A percentile compares a stretch with the other conserved stretches of the same genome.
Conservation (phyloP, 2,888 invertebrate species). For the Hyles lineata region DNA sequence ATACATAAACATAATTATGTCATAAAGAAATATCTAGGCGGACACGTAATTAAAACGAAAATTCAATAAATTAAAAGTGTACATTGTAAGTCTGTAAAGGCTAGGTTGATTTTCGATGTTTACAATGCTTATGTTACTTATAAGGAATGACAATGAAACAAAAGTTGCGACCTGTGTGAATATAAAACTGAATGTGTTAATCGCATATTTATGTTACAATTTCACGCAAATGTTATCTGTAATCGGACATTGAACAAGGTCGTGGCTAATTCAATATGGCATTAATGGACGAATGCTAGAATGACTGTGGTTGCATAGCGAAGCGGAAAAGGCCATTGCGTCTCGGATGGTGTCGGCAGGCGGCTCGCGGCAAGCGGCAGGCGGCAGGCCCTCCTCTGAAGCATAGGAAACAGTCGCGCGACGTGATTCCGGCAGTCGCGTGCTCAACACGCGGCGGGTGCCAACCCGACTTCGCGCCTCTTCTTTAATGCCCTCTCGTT, state of each 20-base stretch:
- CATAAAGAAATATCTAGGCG: too few species aligned
- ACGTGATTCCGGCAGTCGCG: constrained; percentile 38
- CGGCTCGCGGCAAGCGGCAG: not conserved
- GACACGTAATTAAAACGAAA: too few species aligned
- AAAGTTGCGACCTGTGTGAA: not conserved
- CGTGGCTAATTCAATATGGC: not conserved
- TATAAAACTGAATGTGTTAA: not conserved
- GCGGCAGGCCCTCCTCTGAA: constrained; percentile 7
- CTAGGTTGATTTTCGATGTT: too few species aligned
- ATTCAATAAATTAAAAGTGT: too few species aligned
- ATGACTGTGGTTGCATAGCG: not conserved
- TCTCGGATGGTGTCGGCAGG: constrained; percentile 4
- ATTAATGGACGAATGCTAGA: constrained; percentile 8
- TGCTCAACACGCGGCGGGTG: constrained; percentile 42
- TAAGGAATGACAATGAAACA: not conserved
- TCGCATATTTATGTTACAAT: not conserved
- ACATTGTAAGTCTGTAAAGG: too few species aligned
- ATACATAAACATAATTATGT: too few species aligned
- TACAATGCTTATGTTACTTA: too few species aligned
- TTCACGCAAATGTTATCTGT: constrained; percentile 7
- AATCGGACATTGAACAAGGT: constrained; percentile 13
- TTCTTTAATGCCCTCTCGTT: constrained; percentile 66
- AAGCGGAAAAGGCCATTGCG: constrained; percentile 10
- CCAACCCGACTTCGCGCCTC: constrained; percentile 44
- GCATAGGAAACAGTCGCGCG: constrained; percentile 29